Base-by-base conservation (phyloP, 2,888 invertebrate genomes). In the Orchestes rusci region DNA sequence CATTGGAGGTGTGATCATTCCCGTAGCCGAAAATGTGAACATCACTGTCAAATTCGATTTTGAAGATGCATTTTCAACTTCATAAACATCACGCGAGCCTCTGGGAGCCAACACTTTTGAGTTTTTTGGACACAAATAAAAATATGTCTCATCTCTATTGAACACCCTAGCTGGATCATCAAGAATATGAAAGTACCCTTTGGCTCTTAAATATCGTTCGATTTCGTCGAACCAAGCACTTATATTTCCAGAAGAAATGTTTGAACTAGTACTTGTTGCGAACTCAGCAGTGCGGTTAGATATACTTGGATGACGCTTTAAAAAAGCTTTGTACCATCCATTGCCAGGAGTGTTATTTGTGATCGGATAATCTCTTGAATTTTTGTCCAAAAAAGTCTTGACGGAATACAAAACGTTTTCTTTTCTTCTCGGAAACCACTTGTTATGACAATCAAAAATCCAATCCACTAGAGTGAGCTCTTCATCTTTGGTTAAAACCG, bases 41-140 rank as follows among this genome's bases (percentile, higher is more conserved):
- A 69, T 56, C 1, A 66, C 66, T 7, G 66, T 67, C 16, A 68
- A 48, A 15, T 56, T 58, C 3, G 56, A 51, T 56, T 68, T 69
- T 8, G 59, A 53, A 16, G 49, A 50, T 7, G 61, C 59, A 28
- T 60, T 57, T 33, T 64, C 65, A 16, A 67, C 55, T 53, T 67
- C 61, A 48, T 68, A 65, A 1, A 68, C 59, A 48, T 65, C 62
- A 52, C 35, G 58, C 29, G 53, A 48, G 12, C 53, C 48, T 48
- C 33, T 58, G 40, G 50, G 40, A 16, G 55, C 59, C 16, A 58
- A 30, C 10, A 59, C 57, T 40, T 40, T 51, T 23, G 5, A 16
- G 53, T 51, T 41, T 47, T 61, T 59, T 13, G 59, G 54, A 42
- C 55, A 60, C 10, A 59, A 29, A 13, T 48, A 31, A 40, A 62